Evolutionary conservation across 2,113 vertebrate species (phyloP), one percentile per base, ranked within the genome.

Genomic region (Takifugu flavidus): DNA sequence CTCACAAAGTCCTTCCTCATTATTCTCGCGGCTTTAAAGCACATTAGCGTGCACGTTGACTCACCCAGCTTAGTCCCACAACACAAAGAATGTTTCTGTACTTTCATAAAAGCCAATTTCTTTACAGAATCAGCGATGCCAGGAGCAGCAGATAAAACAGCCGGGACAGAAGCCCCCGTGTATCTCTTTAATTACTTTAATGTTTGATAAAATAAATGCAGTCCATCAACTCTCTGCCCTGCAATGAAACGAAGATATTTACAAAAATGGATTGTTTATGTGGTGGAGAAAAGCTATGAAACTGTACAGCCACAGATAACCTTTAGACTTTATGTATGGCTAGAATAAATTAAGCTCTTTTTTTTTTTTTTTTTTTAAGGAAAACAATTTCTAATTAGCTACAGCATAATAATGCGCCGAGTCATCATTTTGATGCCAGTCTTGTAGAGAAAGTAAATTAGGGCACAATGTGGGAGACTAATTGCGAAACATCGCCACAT

Each of bases 241-340:
- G 62, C 77, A 84, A 77, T 71, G n/a, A 70, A 75, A 78, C 47
- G 49, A 49, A 1, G 46, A 66, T 42, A 44, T 76, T 76, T 80
- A 57, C 5, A 43, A 56, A 78, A 80, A 70, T 56, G 75, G 59
- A 67, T 80, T 68, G 58, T 73, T 59, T 52, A 31, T 8, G 59
- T 64, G 67, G 67, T 47, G 50, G 56, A 59, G 44, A 59, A 39
- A 39, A 39, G 6, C 8, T 10, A 11, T 39, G 51, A 15, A 56
- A 47, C 53, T 62, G 71, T 56, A 57, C 12, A 69, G 52, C 54
- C 63, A 73, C 49, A 47, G 52, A 78, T 59, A 79, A 73, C 65
- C 61, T 25, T 15, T 44, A 26, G 34, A 39, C 8, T 39, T 39
- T 27, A 71, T 47, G 57, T 52, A 77, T 39, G 6, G 1, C 34